Conservation (phyloP, 2,797 vertebrate genomes). For the Orestias chungarensis region DNA sequence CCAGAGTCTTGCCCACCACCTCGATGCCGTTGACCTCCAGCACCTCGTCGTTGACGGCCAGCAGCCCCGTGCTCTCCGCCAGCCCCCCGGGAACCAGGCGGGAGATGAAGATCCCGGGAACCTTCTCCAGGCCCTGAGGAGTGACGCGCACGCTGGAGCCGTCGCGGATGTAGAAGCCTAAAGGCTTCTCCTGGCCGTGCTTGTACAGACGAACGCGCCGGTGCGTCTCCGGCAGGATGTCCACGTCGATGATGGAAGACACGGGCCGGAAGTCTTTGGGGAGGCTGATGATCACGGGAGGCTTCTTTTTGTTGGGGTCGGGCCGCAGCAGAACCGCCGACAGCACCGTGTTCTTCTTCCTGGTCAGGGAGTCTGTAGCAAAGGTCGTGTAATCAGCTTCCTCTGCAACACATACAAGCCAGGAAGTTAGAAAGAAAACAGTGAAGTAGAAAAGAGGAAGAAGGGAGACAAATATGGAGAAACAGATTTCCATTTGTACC, state of each 20-base stretch:
- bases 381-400: conserved; percentile 96
- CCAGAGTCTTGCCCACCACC: conserved; percentile 93
- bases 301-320: conserved; percentile 89
- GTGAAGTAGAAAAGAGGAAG: conserved; percentile 20
- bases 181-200: conserved; percentile 93
- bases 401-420: conserved; percentile 77
- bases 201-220: conserved; percentile 94
- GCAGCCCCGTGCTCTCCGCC: conserved; percentile 93
- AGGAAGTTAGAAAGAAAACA: conserved; percentile 22
- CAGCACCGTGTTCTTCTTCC: conserved; percentile 90
- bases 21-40: conserved; percentile 97
- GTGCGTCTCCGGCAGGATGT: conserved; percentile 95
- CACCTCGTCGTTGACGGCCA: conserved; percentile 96
- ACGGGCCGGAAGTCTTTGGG: conserved; percentile 95
- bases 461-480: background rate
- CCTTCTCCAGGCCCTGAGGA: conserved; percentile 92
- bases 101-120: conserved; percentile 96
- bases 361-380: conserved; percentile 88
- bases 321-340: conserved; percentile 89
- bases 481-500: conserved; percentile 8
- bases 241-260: conserved; percentile 97
- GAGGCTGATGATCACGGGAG: conserved; percentile 92
- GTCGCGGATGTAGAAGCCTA: conserved; percentile 97
- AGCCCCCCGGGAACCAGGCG: conserved; percentile 93
- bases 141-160: conserved; percentile 96